phyloP scores from a whole-genome alignment of 2,797 vertebrate genomes.

The Trichosurus vulpecula region DNA sequence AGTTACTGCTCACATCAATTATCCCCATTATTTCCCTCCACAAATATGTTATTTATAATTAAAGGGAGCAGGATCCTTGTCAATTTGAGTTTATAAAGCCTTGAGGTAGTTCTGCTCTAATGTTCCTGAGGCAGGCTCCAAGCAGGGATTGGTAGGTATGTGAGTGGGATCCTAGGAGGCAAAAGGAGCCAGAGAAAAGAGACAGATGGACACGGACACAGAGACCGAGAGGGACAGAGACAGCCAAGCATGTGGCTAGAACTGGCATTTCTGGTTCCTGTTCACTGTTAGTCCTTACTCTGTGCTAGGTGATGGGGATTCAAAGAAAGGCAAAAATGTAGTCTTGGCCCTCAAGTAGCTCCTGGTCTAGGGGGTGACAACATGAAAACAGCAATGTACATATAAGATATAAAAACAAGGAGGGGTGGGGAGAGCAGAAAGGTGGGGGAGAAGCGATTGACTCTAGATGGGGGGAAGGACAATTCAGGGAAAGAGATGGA shows the following conservation, averaged over 20 bases:
- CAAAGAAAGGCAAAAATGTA: neutral
- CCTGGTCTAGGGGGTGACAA: neutral
- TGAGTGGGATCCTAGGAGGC: neutral
- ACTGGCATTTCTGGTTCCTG: neutral
- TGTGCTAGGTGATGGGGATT: neutral
- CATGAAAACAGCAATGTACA: neutral
- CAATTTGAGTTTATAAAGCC: constrained; percentile 26
- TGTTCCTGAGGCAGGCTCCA: neutral
- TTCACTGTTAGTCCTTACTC: neutral
- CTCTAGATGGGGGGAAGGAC: neutral
- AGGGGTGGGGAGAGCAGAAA: neutral
- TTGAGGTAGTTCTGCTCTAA: neutral
- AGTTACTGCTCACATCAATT: constrained; percentile 41
- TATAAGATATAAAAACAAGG: neutral
- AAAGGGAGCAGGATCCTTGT: constrained; percentile 17
- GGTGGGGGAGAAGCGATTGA: neutral
- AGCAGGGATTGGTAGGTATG: neutral
- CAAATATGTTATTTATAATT: constrained; percentile 49
- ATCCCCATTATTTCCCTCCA: constrained; percentile 19
- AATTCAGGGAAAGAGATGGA: neutral
- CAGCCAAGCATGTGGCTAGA: neutral
- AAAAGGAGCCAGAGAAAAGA: neutral
- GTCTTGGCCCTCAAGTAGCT: neutral
- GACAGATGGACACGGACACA: neutral
- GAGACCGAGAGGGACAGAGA: neutral